A percentile compares a stretch with the other conserved stretches of the same genome.
Evolutionary conservation across 2,113 vertebrate genomes (phyloP).

Genomic region (Pelodiscus sinensis): DNA sequence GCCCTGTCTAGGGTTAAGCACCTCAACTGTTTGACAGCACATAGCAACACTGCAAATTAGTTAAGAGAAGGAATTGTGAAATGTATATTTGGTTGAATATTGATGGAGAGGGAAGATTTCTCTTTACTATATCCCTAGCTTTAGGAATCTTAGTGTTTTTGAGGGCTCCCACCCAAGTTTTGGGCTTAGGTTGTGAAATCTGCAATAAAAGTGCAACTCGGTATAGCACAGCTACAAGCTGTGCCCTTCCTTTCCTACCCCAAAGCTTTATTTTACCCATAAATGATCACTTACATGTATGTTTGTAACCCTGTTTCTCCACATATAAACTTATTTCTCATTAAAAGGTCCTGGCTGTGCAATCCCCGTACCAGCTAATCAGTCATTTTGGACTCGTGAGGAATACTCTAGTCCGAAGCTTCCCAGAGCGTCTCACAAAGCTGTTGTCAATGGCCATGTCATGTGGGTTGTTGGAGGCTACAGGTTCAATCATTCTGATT

Average conservation of each 20-base stretch:
- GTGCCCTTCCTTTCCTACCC: not conserved
- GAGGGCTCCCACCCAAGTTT: not conserved
- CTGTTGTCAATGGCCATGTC: slow-evolving; percentile 85
- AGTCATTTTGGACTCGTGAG: slow-evolving; percentile 90
- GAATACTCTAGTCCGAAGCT: slow-evolving; percentile 83
- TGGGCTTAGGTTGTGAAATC: not conserved
- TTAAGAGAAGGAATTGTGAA: not conserved
- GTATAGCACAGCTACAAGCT: not conserved
- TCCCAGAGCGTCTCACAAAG: slow-evolving; percentile 93
- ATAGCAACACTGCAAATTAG: not conserved
- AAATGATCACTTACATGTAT: not conserved
- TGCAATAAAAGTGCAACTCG: not conserved
- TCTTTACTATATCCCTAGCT: not conserved
- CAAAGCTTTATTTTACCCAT: not conserved
- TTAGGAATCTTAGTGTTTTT: not conserved
- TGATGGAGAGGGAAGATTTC: not conserved
- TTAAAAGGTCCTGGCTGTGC: slow-evolving; percentile 90
- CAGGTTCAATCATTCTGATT: slow-evolving; percentile 94
- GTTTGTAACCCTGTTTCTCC: fast-evolving
- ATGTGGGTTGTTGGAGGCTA: slow-evolving; percentile 99
- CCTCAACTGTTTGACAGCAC: not conserved
- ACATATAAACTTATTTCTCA: slow-evolving; percentile 15
- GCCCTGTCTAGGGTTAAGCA: not conserved
- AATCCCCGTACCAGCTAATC: slow-evolving; percentile 89
- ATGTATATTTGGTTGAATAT: not conserved